Conservation (phyloP, 2,113 vertebrate genomes). For the Epinephelus fuscoguttatus region DNA sequence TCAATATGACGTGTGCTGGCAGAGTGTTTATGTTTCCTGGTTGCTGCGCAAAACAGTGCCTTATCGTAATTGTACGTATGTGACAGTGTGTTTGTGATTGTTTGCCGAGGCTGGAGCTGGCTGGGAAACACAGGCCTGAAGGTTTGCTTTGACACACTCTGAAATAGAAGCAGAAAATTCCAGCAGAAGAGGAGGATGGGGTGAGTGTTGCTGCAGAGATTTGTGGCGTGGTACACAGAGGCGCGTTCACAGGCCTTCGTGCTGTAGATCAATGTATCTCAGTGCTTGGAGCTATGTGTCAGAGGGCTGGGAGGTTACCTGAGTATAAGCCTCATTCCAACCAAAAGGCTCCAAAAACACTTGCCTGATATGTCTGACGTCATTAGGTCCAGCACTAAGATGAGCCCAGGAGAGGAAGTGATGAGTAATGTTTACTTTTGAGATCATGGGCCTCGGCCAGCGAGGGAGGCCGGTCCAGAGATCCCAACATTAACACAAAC, state of each 20-base stretch:
- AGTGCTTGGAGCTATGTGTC: slow-evolving; percentile 8
- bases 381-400: slow-evolving; percentile 30
- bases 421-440: slow-evolving; percentile 62
- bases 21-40: slow-evolving; percentile 46
- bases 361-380: slow-evolving; percentile 60
- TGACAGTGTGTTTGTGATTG: slow-evolving; percentile 60
- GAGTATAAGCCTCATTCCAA: slow-evolving; percentile 11
- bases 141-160: slow-evolving; percentile 45
- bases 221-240: background rate
- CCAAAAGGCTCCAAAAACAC: slow-evolving; percentile 41
- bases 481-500: slow-evolving; percentile 23
- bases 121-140: slow-evolving; percentile 11
- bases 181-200: slow-evolving; percentile 3
- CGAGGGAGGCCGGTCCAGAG: background rate
- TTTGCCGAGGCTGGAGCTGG: slow-evolving; percentile 49
- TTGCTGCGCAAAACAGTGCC: slow-evolving; percentile 32
- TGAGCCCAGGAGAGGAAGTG: slow-evolving; percentile 41
- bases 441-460: slow-evolving; percentile 18
- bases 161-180: slow-evolving; percentile 17
- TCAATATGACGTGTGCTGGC: slow-evolving; percentile 37
- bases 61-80: slow-evolving; percentile 57
- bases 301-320: slow-evolving; percentile 20
- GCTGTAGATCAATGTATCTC: slow-evolving; percentile 5
- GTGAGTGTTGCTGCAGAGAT: background rate
- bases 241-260: slow-evolving; percentile 15